Evolutionary conservation across 2,113 vertebrate genomes (phyloP).

Genomic region (Brienomyrus longianalis): DNA sequence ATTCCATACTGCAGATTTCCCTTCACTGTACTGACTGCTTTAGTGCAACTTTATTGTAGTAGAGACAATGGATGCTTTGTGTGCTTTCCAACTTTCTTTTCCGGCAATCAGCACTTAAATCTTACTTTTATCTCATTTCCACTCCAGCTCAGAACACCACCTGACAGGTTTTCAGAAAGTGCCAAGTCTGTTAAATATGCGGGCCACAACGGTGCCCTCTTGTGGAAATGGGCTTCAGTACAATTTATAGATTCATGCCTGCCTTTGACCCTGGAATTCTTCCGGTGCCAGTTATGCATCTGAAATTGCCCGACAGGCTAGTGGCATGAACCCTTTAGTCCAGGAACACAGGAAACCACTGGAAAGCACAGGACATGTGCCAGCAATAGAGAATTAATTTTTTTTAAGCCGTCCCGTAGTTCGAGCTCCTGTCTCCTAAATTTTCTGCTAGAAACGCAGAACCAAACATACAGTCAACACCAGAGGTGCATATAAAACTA

Average conservation of each 20-base stretch:
- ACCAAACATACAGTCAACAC: background rate
- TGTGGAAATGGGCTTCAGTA: background rate
- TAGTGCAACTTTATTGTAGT: background rate
- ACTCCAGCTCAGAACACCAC: background rate
- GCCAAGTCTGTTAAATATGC: background rate
- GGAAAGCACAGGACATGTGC: background rate
- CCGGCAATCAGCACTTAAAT: background rate
- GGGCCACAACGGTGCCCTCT: background rate
- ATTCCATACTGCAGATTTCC: background rate
- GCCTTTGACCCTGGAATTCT: background rate
- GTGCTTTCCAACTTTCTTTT: background rate
- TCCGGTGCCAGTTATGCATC: background rate
- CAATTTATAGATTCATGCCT: background rate
- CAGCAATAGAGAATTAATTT: background rate
- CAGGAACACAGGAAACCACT: background rate
- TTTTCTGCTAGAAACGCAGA: background rate
- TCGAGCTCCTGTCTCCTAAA: background rate
- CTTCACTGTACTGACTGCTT: background rate
- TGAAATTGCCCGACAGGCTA: background rate
- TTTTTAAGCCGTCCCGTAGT: background rate
- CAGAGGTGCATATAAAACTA: background rate
- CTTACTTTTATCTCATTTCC: background rate
- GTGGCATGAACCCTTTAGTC: background rate
- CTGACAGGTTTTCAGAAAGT: background rate
- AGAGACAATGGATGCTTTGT: background rate